Evolutionary conservation across 2,797 vertebrate species (phyloP).

Genomic region (Falco rusticolus): DNA sequence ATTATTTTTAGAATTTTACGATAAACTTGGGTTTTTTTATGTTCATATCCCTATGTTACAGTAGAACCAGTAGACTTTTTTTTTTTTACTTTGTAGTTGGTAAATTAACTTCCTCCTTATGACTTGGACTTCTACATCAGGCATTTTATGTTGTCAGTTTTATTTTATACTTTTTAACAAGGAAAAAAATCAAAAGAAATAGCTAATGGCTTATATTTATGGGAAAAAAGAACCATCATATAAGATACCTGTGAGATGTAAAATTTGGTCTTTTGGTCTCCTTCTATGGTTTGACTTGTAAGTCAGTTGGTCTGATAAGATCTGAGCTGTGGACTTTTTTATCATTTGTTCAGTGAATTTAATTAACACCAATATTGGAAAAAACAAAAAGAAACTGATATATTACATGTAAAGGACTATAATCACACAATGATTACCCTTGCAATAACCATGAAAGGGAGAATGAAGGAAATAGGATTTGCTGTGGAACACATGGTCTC

Average conservation of each 20-base stretch:
- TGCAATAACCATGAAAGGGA: background rate
- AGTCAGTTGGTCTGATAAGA: background rate
- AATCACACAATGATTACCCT: background rate
- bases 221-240: background rate
- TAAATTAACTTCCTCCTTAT: background rate
- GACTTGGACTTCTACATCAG: background rate
- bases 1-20: slow-evolving; percentile 11
- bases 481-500: slow-evolving; percentile 18
- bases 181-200: background rate
- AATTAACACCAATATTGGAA: background rate
- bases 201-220: background rate
- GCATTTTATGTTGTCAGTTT: background rate
- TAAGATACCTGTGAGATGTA: background rate
- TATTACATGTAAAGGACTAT: background rate
- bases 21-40: background rate
- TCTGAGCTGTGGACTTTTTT: background rate
- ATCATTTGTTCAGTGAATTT: background rate
- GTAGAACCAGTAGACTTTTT: background rate
- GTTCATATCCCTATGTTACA: background rate
- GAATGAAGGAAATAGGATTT: slow-evolving; percentile 36
- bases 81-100: background rate
- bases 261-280: background rate
- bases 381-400: background rate
- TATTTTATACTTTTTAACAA: background rate
- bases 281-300: background rate